Conservation (phyloP, 2,113 vertebrate species). For the Otocyon megalotis region DNA sequence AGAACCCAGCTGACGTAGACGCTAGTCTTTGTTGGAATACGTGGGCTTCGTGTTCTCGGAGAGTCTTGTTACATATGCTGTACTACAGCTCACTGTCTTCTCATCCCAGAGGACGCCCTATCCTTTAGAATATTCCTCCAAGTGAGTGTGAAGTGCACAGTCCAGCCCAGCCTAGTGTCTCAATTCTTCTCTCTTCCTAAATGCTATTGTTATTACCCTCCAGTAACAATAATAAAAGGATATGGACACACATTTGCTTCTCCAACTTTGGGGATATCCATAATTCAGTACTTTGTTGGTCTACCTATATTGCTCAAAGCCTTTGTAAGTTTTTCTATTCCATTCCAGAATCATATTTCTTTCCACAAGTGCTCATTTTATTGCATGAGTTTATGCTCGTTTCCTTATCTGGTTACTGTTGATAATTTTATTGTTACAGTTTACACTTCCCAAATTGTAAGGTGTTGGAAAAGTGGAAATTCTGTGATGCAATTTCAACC, state of each 20-base stretch:
- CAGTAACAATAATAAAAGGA: background rate
- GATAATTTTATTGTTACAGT: background rate
- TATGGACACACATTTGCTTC: background rate
- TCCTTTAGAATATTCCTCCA: background rate
- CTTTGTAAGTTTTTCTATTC: background rate
- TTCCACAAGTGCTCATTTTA: background rate
- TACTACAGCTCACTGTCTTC: background rate
- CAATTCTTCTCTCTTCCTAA: background rate
- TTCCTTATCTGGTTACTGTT: background rate
- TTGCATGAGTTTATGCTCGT: background rate
- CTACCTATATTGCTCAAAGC: background rate
- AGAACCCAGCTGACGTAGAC: background rate
- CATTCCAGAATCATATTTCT: background rate
- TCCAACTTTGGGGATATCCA: background rate
- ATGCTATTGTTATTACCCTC: background rate
- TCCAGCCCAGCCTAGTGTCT: background rate
- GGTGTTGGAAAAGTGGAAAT: background rate
- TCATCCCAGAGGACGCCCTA: background rate
- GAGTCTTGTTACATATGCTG: background rate
- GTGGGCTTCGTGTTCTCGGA: background rate
- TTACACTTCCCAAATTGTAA: background rate
- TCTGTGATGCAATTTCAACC: background rate
- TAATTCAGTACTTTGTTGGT: background rate
- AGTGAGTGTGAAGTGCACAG: background rate
- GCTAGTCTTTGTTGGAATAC: background rate